Base-by-base conservation (phyloP, 2,113 vertebrate genomes). In the Melanotaenia duboulayi region DNA sequence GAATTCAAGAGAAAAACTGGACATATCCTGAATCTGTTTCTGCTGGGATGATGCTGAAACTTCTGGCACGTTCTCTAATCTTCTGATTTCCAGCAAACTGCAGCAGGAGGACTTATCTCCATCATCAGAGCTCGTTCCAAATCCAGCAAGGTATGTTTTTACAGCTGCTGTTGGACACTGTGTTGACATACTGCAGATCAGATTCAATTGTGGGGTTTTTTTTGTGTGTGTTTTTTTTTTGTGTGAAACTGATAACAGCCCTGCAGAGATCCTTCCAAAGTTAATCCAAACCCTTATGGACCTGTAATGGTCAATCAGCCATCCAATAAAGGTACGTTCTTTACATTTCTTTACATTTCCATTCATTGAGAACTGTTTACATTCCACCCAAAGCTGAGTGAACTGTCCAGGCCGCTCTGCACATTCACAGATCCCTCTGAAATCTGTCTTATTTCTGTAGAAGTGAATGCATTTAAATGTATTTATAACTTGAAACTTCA, bases 21-120 rank as follows among this genome's bases (percentile, higher is more conserved):
- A 35, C 32, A 35, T 28, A 35, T 35, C 32, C 32, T 35, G 32
- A 35, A 35, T 35, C 32, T 28, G 28, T 28, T 28, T 28, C 6
- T 35, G 4, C 32, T 35, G 32, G 32, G 8, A 17, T 19, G 7
- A 17, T 48, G 44, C 2, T 7, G 5, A 48, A 48, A 48, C 19
- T 17, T 14, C 7, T 19, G 17, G n/a, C 35, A 28, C 93, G 84
- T 89, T 95, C 83, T 96, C 90, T 95, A 91, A 94, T 89, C 39
- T 94, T 95, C 77, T 93, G 94, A 83, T 96, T 97, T 97, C 89
- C 91, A 98, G 96, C 93, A 55, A 78, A 93, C 71, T 92, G 91
- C 93, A 75, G 89, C 92, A 62, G 92, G 90, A 93, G 95, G 95
- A 93, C 87, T 99, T 88, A 71, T 97, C 92, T 35, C 32, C 32